Base-by-base conservation (phyloP, 35 echinoderm and acorn worm genomes). In the Anneissia japonica region DNA sequence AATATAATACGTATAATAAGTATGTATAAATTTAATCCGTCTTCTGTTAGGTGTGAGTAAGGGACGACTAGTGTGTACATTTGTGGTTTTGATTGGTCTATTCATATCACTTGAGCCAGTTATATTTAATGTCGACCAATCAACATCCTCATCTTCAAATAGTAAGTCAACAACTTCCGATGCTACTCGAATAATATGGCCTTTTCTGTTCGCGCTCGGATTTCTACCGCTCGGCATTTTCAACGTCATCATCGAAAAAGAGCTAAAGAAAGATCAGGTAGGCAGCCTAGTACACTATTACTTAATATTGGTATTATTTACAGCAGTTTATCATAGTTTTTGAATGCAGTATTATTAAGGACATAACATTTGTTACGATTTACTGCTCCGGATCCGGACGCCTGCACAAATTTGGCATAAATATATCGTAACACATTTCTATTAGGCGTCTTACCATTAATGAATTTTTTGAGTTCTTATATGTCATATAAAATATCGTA, bases 71-170 rank as follows among this genome's bases (percentile, higher is more conserved):
- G 92, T 94, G 7, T 99, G 96, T 77, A 99, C 96, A 26, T 83
- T 89, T 19, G 86, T 99, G 7, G 96, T 99, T 37, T 46, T 99
- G 12, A 92, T 94, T 38, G 92, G 96, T 31, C 88, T 99, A 30
- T 99, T 99, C 80, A 94, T 99, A 26, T 91, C 96, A 13, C 82
- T 99, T 11, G 96, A 99, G 77, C 96, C 96, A 35, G 87, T 88
- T 16, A 97, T 97, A 19, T 97, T 91, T 28, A 72, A 39, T 34
- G 64, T 30, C 0, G 39, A 81, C 30, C 34, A 89, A 34, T 79
- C 72, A 30, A 37, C 46, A 3, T 21, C 0, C 19, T 36, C 31
- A 37, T 73, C 11, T 40, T 86, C 34, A 39, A 36, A 64, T 26
- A 64, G 51, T 84, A 46, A 0, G 28, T 32, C 21, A 55, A 85